Evolutionary conservation across 2,113 vertebrate genomes (phyloP).

Genomic region (Tragelaphus imberbis): DNA sequence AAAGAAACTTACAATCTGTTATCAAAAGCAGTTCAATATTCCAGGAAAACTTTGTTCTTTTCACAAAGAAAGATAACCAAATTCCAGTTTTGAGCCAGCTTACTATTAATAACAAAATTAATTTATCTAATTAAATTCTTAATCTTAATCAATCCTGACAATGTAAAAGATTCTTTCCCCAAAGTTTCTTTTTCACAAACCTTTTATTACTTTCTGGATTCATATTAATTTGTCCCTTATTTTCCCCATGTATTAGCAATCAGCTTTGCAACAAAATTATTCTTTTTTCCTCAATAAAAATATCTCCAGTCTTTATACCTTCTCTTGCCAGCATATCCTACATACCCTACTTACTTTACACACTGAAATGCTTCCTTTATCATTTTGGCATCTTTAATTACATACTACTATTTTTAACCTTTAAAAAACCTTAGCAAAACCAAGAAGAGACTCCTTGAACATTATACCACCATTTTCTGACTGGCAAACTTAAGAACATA

Average conservation of each 20-base stretch:
- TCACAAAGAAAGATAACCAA: neutral
- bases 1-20: neutral
- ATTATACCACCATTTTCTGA: neutral
- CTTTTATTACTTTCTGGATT: neutral
- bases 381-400: neutral
- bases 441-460: neutral
- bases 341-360: neutral
- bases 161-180: neutral
- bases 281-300: neutral
- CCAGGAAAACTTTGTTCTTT: neutral
- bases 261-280: neutral
- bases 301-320: neutral
- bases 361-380: neutral
- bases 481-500: neutral
- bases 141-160: neutral
- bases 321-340: neutral
- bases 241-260: neutral
- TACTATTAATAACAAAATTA: neutral
- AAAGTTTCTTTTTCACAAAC: neutral
- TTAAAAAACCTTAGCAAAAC: neutral
- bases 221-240: neutral
- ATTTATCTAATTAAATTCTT: neutral
- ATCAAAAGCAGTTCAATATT: neutral
- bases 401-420: neutral
- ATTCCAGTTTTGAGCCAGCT: neutral